These are phyloP conservation scores for Balaeniceps rex DNA, from an alignment of 2,113 vertebrate genomes.

Conservation along the genomic window DNA sequence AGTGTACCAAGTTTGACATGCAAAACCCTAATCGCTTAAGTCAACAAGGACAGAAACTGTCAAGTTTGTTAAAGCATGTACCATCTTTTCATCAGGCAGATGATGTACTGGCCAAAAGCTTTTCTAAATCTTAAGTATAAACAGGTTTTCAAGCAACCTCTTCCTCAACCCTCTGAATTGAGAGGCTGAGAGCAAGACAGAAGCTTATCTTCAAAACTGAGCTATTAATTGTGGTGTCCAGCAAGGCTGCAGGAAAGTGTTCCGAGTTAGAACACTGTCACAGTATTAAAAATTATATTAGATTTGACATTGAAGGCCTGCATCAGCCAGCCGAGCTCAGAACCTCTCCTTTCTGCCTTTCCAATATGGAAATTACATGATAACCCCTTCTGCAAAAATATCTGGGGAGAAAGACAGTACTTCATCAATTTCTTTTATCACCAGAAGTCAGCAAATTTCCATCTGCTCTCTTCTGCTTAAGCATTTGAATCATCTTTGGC, in stretches of 20 bases:
- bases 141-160: neutral
- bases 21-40: neutral
- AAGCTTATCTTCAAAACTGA: neutral
- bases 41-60: neutral
- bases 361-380: neutral
- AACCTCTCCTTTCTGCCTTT: neutral
- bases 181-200: neutral
- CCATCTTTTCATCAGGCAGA: neutral
- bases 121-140: neutral
- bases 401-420: neutral
- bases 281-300: neutral
- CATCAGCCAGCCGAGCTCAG: neutral
- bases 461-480: neutral
- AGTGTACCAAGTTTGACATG: neutral
- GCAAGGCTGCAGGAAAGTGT: neutral
- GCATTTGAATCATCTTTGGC: slow-evolving; percentile 23
- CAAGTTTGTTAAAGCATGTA: neutral
- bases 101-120: neutral
- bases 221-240: neutral
- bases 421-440: neutral
- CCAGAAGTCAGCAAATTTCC: neutral
- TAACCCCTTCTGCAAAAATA: neutral
- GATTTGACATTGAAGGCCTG: neutral
- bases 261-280: neutral
- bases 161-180: neutral